Base-by-base conservation (phyloP, 2,888 invertebrate species). In the Stenodera caucasica region DNA sequence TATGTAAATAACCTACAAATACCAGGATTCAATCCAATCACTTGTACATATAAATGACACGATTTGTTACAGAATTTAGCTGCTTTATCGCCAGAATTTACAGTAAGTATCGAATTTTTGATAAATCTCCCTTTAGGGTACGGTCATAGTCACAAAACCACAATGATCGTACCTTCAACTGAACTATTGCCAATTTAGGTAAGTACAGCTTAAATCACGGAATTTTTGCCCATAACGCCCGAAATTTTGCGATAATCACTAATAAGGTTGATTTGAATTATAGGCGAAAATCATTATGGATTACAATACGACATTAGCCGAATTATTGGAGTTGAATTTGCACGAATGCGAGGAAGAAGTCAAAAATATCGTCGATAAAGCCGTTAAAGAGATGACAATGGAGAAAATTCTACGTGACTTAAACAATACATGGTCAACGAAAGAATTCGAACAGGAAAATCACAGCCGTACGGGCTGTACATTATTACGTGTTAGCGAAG, bases 321-420 rank as follows among this genome's bases (percentile, higher is more conserved):
- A 96, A 77, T 84, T 98, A 53, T 82, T 97, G 58, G 91, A 90
- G 7, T 83, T 98, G 21, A 90, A 95, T 75, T 84, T 98, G 1
- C 96, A 98, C 79, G 90, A 95, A 72, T 97, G 85, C 76, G 97
- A 97, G 81, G 97, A 97, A 67, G 96, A 97, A 77, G 96, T 96
- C 0, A 93, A 95, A 75, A 92, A 91, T 66, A 96, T 96, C 70
- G 97, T 97, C 0, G 97, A 97, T 76, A 96, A 96, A 79, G 94
- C 96, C 0, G 94, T 96, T 0, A 97, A 97, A 77, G 98, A 97
- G 82, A 90, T 92, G 85, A 90, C 89, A n/a, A 97, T 97, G 95
- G 97, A 97, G 77, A 96, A 96, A 79, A 88, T 90, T 0, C 83
- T 98, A 8, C 90, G 89, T 69, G 97, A 97, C 77, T 82, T 98